Conservation (phyloP, 2,797 vertebrate genomes). For the Tolypeutes matacus region DNA sequence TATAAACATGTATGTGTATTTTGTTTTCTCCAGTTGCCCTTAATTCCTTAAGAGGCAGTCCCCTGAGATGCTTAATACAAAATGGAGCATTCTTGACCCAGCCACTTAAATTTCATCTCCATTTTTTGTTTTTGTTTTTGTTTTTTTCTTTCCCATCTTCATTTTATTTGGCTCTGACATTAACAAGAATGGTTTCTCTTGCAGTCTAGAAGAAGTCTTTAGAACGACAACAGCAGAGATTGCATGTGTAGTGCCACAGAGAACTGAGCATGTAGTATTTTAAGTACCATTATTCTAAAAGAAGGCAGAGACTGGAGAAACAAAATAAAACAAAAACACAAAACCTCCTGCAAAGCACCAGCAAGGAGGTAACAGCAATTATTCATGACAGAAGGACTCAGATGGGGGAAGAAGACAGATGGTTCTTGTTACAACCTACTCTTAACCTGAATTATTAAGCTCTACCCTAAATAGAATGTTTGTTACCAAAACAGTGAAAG, state of each 20-base stretch:
- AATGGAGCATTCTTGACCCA: neutral
- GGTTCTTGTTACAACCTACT: neutral
- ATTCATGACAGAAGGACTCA: constrained; percentile 61
- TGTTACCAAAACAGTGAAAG: constrained; percentile 31
- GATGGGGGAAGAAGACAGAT: constrained; percentile 33
- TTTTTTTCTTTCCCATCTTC: neutral
- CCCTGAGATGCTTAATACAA: neutral
- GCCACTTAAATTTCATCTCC: neutral
- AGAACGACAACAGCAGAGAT: neutral
- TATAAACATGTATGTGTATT: neutral
- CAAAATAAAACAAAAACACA: too few relatives aligned
- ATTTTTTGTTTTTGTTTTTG: too few relatives aligned
- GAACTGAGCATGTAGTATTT: constrained; percentile 8
- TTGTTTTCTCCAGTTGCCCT: neutral
- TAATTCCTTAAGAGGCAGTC: neutral
- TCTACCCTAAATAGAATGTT: constrained; percentile 19
- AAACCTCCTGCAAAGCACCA: too few relatives aligned
- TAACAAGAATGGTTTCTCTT: neutral
- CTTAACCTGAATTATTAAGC: constrained; percentile 14
- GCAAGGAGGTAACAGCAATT: neutral
- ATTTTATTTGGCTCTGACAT: neutral
- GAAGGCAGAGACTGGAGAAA: neutral
- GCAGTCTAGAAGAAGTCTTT: neutral
- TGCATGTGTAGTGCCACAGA: neutral
- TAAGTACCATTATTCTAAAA: constrained; percentile 20